A percentile compares a stretch with the other conserved stretches of the same genome.
These are phyloP conservation scores for Rhynchotus rufescens DNA, from an alignment of 2,797 vertebrate genomes.

Conservation along the genomic window DNA sequence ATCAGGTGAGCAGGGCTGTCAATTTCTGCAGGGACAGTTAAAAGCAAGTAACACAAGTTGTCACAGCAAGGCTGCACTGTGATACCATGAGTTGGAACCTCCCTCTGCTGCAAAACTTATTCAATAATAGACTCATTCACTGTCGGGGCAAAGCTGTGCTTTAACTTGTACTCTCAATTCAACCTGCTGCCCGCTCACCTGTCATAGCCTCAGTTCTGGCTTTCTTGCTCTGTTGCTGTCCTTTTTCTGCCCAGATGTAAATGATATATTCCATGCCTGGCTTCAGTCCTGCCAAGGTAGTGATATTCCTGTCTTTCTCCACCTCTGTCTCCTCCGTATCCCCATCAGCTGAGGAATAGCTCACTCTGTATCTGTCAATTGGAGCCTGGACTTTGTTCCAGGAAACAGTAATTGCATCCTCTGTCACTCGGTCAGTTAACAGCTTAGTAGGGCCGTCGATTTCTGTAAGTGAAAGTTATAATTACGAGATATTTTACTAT, in stretches of 20 bases:
- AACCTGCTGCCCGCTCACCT: constrained; percentile 73
- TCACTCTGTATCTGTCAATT: constrained; percentile 83
- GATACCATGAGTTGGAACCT: neutral
- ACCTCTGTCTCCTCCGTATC: constrained; percentile 75
- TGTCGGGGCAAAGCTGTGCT: neutral
- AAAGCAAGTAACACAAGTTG: neutral
- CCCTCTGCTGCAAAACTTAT: neutral
- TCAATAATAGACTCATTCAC: neutral
- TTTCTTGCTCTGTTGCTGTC: constrained; percentile 80
- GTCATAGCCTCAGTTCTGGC: constrained; percentile 80
- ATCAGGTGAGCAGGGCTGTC: constrained; percentile 81
- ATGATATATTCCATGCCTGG: constrained; percentile 82
- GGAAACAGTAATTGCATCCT: constrained; percentile 79
- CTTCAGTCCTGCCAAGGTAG: constrained; percentile 78
- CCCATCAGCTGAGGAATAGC: constrained; percentile 79
- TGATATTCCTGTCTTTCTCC: constrained; percentile 72
- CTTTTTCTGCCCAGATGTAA: constrained; percentile 83
- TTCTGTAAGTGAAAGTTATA: constrained; percentile 63
- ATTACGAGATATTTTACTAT: neutral
- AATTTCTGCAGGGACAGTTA: constrained; percentile 65
- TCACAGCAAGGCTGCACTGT: neutral
- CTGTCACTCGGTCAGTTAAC: constrained; percentile 76
- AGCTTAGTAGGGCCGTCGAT: constrained; percentile 82
- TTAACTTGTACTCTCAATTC: neutral
- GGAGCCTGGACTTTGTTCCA: constrained; percentile 82